Evolutionary conservation across 2,888 invertebrate species (phyloP).

Genomic region (Mesochorus sp.): DNA sequence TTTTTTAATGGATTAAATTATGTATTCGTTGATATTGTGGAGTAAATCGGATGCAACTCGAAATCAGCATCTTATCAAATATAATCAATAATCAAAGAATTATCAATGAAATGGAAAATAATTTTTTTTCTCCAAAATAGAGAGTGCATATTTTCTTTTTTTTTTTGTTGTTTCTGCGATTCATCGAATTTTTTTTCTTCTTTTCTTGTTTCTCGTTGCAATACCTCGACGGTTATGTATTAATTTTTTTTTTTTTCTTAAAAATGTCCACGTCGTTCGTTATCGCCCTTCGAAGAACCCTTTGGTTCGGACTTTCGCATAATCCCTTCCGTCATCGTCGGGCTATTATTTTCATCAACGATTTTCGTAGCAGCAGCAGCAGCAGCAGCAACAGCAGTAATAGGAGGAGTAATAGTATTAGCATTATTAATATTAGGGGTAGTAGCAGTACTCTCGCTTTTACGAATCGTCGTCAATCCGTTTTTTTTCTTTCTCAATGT

Average conservation of each 20-base stretch:
- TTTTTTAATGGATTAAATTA: no score
- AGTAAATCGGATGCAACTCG: no score
- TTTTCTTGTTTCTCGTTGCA: not conserved
- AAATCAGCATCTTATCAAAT: no score
- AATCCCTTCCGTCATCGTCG: conserved; percentile 21
- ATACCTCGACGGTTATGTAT: conserved; percentile 5
- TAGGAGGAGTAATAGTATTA: no score
- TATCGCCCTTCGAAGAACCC: conserved; percentile 61
- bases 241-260: conserved; percentile 21
- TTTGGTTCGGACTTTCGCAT: conserved; percentile 55
- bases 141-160: not conserved
- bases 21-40: no score
- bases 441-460: no score
- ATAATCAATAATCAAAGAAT: not conserved
- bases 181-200: not conserved
- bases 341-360: conserved; percentile 23
- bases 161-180: no score
- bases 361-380: conserved; percentile 4
- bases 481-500: conserved; percentile 25
- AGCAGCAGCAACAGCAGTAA: no score
- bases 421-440: no score
- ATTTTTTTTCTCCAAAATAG: not conserved
- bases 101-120: not conserved
- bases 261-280: conserved; percentile 61
- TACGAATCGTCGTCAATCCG: no score